Evolutionary conservation across 2,888 invertebrate genomes (phyloP).

Genomic region (Phortica magna): DNA sequence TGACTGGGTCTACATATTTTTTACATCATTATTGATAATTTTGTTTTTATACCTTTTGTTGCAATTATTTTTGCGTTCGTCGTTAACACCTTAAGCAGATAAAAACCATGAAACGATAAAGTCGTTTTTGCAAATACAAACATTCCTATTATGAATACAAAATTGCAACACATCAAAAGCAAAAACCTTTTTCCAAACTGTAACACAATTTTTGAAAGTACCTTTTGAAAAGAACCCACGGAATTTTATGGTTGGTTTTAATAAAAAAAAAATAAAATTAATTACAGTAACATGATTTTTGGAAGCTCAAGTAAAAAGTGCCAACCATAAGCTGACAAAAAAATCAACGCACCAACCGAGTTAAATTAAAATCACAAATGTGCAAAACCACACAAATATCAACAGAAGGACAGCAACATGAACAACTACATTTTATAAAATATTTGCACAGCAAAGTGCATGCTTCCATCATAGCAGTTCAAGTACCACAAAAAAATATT

Average conservation of each 20-base stretch:
- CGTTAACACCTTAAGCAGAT: background rate
- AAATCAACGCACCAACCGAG: constrained; percentile 36
- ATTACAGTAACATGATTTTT: constrained; percentile 21
- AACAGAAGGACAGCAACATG: background rate
- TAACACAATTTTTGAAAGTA: background rate
- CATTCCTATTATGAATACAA: background rate
- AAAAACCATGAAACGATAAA: background rate
- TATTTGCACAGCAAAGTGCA: constrained; percentile 14
- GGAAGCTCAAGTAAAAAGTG: background rate
- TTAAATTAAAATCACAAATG: constrained; percentile 47
- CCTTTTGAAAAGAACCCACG: background rate
- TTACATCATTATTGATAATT: background rate
- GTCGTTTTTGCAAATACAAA: too few relatives aligned
- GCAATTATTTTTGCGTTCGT: background rate
- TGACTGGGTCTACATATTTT: too few relatives aligned
- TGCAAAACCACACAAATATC: background rate
- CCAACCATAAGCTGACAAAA: background rate
- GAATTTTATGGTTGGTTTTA: background rate
- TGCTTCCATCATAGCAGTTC: constrained; percentile 18
- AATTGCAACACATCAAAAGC: constrained; percentile 4
- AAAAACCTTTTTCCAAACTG: constrained; percentile 7
- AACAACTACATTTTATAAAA: background rate
- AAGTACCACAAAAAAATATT: constrained; percentile 45
- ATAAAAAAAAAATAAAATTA: background rate
- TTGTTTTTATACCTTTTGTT: background rate